A percentile compares a stretch with the other conserved stretches of the same genome.
Conservation (phyloP, 2,888 invertebrate species). For the Brachycybe producta region DNA sequence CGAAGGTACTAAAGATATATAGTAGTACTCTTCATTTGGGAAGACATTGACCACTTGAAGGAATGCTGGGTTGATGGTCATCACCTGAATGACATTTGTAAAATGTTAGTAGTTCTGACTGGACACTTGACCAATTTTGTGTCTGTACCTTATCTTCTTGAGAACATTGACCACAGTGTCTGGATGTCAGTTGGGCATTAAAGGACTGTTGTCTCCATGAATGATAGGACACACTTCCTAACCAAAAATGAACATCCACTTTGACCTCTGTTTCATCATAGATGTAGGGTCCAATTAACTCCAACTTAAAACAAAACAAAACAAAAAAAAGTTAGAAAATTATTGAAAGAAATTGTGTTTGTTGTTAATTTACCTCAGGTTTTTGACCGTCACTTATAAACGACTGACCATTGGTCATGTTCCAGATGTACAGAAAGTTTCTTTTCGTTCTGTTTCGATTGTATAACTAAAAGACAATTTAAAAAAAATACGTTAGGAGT, state of each 20-base stretch:
- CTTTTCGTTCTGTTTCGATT: conserved; percentile 2
- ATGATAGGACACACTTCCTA: neutral
- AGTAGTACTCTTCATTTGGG: neutral
- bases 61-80: conserved; percentile 7
- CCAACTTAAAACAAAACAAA: neutral
- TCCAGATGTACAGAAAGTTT: conserved; percentile 6
- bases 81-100: neutral
- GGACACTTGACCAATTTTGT: neutral
- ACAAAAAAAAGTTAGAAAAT: neutral
- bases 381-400: neutral
- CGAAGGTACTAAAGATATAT: neutral
- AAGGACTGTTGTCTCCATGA: conserved; percentile 11
- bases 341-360: neutral
- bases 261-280: conserved; percentile 4
- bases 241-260: conserved; percentile 7
- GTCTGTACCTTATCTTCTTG: neutral
- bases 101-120: neutral
- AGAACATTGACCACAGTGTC: neutral
- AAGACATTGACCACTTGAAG: conserved; percentile 3
- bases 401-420: conserved; percentile 3
- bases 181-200: conserved; percentile 2
- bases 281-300: conserved; percentile 7
- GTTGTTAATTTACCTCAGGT: conserved; percentile 1
- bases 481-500: neutral
- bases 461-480: neutral